Base-by-base conservation (phyloP, 1,140 invertebrate genomes). In the Euura lappo region DNA sequence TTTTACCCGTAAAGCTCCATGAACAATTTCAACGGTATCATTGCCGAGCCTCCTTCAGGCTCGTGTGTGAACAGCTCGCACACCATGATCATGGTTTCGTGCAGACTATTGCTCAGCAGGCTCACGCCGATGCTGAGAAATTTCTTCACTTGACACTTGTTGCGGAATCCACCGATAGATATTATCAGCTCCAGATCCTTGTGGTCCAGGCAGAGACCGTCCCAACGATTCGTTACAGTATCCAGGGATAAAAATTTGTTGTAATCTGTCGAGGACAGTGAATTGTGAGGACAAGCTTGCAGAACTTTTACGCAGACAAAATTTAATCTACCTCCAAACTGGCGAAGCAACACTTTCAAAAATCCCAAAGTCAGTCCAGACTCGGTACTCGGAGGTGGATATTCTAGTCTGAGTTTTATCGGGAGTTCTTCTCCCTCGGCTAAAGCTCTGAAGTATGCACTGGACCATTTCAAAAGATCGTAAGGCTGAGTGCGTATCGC, bases 401-500 rank as follows among this genome's bases (percentile, higher is more conserved):
- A 94, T 78, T 96, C 94, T 64, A 95, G 82, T 51, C 95, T 87
- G 65, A 93, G 83, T 84, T 97, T 97, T 0, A 94, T 90, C 0
- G 93, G 93, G 4, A 93, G 93, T 3, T 91, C 88, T 2, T 91
- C 86, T 3, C 91, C 91, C 13, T 93, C 86, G 0, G 92, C 90
- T 51, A 95, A 78, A 1, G 92, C 93, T 45, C 90, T 90, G 80
- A 95, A 95, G 81, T 95, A 96, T 2, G 93, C 91, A 44, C 91
- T 92, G 2, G 95, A 95, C 96, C 96, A 98, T 73, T 90, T 91
- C 0, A 97, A 87, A 0, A 97, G 88, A 88, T 97, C 96, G 73
- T 92, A 92, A 0, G 96, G 96, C 82, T 97, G 96, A 13, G 95
- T 97, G 78, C 95, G 90, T 66, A 98, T 97, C 0, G 96, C 96